These are phyloP conservation scores for Microplitis demolitor DNA, from an alignment of 1,140 invertebrate genomes.

Conservation along the genomic window DNA sequence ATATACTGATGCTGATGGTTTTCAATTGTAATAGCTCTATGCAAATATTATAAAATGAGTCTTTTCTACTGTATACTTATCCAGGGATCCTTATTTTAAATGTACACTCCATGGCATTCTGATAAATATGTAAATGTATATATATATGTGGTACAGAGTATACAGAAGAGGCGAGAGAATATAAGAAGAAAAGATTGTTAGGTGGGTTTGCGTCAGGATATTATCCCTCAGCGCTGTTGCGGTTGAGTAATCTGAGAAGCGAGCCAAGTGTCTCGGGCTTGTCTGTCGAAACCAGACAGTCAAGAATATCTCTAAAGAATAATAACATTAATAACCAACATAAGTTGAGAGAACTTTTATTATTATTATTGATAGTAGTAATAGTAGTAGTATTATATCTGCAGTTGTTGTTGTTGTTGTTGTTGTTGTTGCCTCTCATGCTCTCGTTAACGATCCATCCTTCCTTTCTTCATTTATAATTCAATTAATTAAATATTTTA, in stretches of 20 bases:
- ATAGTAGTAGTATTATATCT: too few relatives aligned
- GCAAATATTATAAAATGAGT: neutral
- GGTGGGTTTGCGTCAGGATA: constrained; percentile 4
- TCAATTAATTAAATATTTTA: neutral
- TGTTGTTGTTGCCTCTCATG: neutral
- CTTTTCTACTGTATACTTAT: too few relatives aligned
- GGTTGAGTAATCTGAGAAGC: constrained; percentile 23
- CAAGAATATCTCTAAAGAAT: constrained; percentile 15
- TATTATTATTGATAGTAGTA: neutral
- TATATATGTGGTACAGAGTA: neutral
- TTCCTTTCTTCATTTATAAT: neutral
- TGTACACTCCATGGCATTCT: too few relatives aligned
- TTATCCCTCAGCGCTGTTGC: neutral
- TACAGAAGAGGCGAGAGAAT: neutral
- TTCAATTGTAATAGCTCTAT: neutral
- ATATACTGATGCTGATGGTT: too few relatives aligned
- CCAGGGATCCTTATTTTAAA: too few relatives aligned
- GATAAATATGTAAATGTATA: neutral
- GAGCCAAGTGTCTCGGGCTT: constrained; percentile 25
- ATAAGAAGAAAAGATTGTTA: neutral
- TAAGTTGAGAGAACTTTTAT: neutral
- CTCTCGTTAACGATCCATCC: constrained; percentile 11
- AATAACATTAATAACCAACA: too few relatives aligned
- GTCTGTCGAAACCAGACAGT: constrained; percentile 24
- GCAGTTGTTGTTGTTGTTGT: too few relatives aligned